phyloP scores from a whole-genome alignment of 2,113 vertebrate genomes.

The Sakesphorus luctuosus region DNA sequence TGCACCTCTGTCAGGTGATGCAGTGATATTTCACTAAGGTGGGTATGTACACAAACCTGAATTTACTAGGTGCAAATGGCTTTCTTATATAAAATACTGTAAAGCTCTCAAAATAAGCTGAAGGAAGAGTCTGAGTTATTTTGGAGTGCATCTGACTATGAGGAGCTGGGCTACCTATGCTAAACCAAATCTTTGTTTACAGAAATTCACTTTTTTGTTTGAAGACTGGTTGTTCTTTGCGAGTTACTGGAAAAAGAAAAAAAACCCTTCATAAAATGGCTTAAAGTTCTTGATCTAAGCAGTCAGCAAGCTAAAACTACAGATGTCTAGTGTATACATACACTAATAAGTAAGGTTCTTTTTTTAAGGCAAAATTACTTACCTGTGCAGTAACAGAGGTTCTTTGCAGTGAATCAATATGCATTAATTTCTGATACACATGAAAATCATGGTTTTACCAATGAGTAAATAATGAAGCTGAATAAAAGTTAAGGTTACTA shows the following conservation, averaged over 20 bases:
- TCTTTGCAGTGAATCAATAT: not conserved
- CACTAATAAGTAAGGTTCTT: not conserved
- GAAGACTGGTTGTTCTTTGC: not conserved
- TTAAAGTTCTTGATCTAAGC: not conserved
- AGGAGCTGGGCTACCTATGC: not conserved
- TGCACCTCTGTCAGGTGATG: not conserved
- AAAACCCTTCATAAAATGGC: not conserved
- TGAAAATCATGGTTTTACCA: not conserved
- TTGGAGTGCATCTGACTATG: not conserved
- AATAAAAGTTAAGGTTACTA: conserved; percentile 9
- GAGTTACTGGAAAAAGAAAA: not conserved
- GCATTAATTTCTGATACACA: not conserved
- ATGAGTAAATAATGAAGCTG: not conserved
- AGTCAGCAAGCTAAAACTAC: not conserved
- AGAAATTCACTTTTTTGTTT: not conserved
- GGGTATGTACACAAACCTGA: not conserved
- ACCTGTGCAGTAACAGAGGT: not conserved
- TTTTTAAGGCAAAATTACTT: not conserved
- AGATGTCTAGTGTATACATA: not conserved
- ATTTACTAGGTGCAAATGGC: not conserved
- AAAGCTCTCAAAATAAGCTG: not conserved
- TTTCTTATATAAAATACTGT: not conserved
- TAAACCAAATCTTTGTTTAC: not conserved
- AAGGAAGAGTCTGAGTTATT: not conserved
- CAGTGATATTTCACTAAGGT: not conserved